Conservation (phyloP, 2,888 invertebrate species). For the Drosophila merina region DNA sequence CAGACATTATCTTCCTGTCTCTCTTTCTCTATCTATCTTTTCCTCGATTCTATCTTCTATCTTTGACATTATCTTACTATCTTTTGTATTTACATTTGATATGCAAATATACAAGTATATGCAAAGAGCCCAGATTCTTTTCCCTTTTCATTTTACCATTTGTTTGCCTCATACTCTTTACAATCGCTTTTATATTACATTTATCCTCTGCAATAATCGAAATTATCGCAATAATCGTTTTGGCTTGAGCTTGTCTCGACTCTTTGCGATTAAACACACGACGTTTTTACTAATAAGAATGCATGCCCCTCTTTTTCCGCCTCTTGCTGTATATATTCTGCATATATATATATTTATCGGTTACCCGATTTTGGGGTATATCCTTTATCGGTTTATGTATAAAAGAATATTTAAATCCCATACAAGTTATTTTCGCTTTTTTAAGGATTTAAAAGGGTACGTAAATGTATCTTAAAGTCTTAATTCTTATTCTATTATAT, state of each 20-base stretch:
- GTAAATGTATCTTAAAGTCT: no score
- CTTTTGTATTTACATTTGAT: conserved; percentile 21
- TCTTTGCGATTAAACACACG: conserved; percentile 22
- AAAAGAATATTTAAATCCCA: no score
- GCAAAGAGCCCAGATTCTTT: conserved; percentile 9
- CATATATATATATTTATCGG: not conserved
- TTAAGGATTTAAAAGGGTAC: not conserved
- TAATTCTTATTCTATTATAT: no score
- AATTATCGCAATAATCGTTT: conserved; percentile 12
- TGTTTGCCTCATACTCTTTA: conserved; percentile 14
- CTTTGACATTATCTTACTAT: conserved; percentile 11
- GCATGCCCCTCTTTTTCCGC: conserved; percentile 19
- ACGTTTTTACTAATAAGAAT: conserved; percentile 23
- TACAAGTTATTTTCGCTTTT: no score
- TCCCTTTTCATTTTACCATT: conserved; percentile 11
- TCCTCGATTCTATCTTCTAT: conserved; percentile 2
- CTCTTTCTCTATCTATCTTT: conserved; percentile 6
- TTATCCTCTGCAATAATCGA: conserved; percentile 27
- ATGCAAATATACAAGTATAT: conserved; percentile 7
- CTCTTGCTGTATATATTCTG: not conserved
- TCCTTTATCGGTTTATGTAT: not conserved
- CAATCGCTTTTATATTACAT: conserved; percentile 21
- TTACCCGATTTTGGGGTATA: not conserved
- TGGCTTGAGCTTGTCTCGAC: conserved; percentile 26
- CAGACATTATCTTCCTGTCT: conserved; percentile 7